Conservation (phyloP, 1,140 invertebrate genomes). For the Calephelis virginiensis region DNA sequence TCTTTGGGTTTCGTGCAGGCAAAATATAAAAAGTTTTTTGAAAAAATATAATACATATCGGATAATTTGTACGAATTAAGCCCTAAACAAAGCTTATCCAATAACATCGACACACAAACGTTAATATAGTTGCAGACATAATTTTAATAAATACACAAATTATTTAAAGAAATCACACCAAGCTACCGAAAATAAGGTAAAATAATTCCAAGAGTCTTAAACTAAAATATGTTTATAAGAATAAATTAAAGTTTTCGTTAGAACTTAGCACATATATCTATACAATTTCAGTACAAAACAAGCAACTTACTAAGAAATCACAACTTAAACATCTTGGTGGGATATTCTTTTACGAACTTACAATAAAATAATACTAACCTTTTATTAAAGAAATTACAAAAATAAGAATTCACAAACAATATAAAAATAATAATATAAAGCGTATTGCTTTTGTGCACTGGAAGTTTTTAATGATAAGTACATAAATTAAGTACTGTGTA, state of each 20-base stretch:
- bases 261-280: background rate
- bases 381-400: background rate
- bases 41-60: background rate
- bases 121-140: background rate
- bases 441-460: background rate
- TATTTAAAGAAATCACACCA: too few species aligned
- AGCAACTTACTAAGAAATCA: slow-evolving; percentile 4
- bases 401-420: background rate
- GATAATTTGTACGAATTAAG: too few species aligned
- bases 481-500: background rate
- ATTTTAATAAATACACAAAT: background rate
- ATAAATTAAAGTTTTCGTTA: slow-evolving; percentile 4
- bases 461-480: background rate
- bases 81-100: background rate
- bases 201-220: too few species aligned
- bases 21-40: too few species aligned
- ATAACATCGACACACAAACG: background rate
- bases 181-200: too few species aligned
- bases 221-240: background rate
- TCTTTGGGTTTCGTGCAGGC: too few species aligned
- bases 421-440: too few species aligned
- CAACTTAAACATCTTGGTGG: slow-evolving; percentile 9
- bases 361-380: background rate
- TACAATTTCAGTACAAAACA: background rate
- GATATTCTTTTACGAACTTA: background rate